phyloP scores from a whole-genome alignment of 53 echinoderm and acorn worm genomes.

The Astropecten irregularis region DNA sequence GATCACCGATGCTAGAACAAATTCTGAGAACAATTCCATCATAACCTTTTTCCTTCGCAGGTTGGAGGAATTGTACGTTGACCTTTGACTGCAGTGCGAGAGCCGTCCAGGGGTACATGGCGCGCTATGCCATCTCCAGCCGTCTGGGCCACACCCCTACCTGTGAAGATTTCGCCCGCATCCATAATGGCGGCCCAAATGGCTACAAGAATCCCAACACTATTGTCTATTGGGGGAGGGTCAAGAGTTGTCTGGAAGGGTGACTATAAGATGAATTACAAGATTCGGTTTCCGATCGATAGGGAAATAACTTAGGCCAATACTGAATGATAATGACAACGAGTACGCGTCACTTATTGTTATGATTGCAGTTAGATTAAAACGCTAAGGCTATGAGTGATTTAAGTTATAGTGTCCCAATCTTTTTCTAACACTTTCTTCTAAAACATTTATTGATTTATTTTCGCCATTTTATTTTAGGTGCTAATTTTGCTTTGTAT shows the following conservation, averaged over 20 bases:
- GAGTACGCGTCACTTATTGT: no score
- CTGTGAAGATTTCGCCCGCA: slow-evolving; percentile 86
- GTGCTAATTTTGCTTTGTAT: no score
- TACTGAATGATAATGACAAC: no score
- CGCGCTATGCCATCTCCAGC: slow-evolving; percentile 66
- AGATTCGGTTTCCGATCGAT: no score
- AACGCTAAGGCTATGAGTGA: no score
- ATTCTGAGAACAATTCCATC: background rate
- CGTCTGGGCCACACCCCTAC: slow-evolving; percentile 73
- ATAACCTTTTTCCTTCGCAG: slow-evolving; percentile 51
- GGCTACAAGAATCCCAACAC: slow-evolving; percentile 65
- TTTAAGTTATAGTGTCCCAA: no score
- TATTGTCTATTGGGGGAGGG: slow-evolving; percentile 55
- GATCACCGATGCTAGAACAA: background rate
- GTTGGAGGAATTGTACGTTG: slow-evolving; percentile 74
- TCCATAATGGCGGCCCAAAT: slow-evolving; percentile 90
- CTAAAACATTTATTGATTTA: no score
- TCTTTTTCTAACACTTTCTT: no score
- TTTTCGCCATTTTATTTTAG: no score
- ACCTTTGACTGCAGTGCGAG: slow-evolving; percentile 62
- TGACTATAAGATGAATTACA: no score
- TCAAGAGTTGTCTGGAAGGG: slow-evolving; percentile 69
- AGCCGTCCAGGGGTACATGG: slow-evolving; percentile 81
- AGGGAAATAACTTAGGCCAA: no score
- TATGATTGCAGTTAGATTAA: no score